phyloP scores from a whole-genome alignment of 92 coral and sea anemone species.

The Actinostola sp. region DNA sequence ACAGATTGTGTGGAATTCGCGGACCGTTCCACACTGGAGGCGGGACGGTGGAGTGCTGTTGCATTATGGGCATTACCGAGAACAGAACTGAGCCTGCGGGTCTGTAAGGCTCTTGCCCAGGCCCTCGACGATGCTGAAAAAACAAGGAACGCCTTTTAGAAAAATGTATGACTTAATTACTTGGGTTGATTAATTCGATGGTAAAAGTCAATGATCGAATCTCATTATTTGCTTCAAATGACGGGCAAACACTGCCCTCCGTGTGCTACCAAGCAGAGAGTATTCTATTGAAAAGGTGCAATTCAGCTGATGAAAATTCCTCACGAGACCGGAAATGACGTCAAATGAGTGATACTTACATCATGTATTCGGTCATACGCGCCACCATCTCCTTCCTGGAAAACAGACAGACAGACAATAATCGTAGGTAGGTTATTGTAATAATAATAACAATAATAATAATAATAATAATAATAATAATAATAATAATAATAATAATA shows the following conservation, averaged over 20 bases:
- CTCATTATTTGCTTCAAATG: no score
- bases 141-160: conserved; percentile 3
- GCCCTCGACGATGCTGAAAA: conserved; percentile 68
- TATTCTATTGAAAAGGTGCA: no score
- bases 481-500: no score
- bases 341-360: conserved; percentile 35
- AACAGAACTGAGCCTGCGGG: conserved; percentile 93
- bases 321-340: no score
- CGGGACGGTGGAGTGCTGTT: conserved; percentile 81
- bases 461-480: no score
- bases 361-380: conserved; percentile 65
- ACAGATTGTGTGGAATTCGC: conserved; percentile 75
- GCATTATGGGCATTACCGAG: conserved; percentile 93
- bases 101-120: conserved; percentile 86
- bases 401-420: conserved; percentile 8
- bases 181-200: no score
- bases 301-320: no score
- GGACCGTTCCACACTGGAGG: conserved; percentile 93
- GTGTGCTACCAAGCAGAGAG: no score
- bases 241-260: no score
- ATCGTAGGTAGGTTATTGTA: background rate
- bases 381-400: conserved; percentile 73
- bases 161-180: background rate
- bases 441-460: no score
- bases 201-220: no score